phyloP scores from a whole-genome alignment of 2,797 vertebrate genomes.

The Parambassis ranga region DNA sequence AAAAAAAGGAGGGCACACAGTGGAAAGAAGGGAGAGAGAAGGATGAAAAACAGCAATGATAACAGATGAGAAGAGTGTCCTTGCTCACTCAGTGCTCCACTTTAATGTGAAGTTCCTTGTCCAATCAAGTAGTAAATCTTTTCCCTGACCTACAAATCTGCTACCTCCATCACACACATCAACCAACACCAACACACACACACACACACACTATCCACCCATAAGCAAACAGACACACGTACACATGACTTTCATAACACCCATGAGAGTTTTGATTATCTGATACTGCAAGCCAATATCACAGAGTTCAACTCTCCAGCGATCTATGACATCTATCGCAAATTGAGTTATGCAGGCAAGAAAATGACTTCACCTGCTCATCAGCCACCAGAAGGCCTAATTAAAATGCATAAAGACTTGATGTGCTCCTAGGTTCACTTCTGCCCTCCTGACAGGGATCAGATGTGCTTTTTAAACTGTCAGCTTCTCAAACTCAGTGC shows the following conservation, averaged over 20 bases:
- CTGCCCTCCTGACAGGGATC: neutral
- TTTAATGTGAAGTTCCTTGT: conserved; percentile 20
- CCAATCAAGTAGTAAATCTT: conserved; percentile 21
- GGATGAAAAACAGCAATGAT: neutral
- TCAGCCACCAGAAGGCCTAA: conserved; percentile 1
- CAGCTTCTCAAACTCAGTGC: neutral
- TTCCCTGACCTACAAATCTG: neutral
- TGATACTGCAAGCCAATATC: neutral
- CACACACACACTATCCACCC: neutral
- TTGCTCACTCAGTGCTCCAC: neutral
- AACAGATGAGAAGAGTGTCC: conserved; percentile 28
- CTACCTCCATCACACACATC: neutral
- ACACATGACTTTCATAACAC: neutral
- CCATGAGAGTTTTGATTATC: neutral
- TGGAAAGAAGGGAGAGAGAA: neutral
- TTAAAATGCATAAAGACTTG: conserved; percentile 5
- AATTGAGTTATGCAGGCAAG: neutral
- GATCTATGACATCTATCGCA: neutral
- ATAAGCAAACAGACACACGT: neutral
- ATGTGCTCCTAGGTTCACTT: neutral
- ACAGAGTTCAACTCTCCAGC: neutral
- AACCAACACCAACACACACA: neutral
- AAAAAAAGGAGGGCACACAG: neutral
- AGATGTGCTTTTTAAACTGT: neutral
- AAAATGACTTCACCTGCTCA: conserved; percentile 5